Evolutionary conservation across 2,113 vertebrate species (phyloP), one percentile per base, ranked within the genome.

Genomic region (Macquaria australasica): DNA sequence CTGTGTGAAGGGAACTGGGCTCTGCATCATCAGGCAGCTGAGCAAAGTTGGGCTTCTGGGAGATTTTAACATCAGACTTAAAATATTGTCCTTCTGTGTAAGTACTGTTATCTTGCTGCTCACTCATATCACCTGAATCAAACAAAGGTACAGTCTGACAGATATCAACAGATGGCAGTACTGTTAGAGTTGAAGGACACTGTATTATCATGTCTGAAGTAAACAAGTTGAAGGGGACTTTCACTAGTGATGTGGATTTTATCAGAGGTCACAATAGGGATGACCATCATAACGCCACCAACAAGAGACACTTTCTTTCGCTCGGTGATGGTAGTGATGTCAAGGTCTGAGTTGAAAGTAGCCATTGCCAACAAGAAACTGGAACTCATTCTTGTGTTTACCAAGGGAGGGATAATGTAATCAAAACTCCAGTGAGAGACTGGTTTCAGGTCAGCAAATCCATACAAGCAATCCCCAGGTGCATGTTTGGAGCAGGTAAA

Each of bases 151-250:
- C 34, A 77, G 23, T 55, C 23, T 77, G 64, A 43, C 85, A 82
- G 56, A 84, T 78, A 43, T 79, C 82, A 28, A 86, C 79, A 75
- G 83, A 84, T 6, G 56, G 79, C 53, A 88, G 83, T 1, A 80
- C 31, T 45, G 69, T 85, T 53, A 77, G 64, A 41, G 64, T 31
- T 45, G 73, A 77, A 39, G 51, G 50, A 58, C 39, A 20, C 48
- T 43, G 69, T 43, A 9, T n/a, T n/a, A 8, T 7, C 41, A 70
- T 7, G 28, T 48, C 23, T 59, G 51, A 79, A 81, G 76, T 72
- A 86, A 89, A 92, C 14, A 50, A 84, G 78, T 37, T 87, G 79
- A 73, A 87, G 41, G n/a, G 59, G 80, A 81, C 39, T 48, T 20
- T 79, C 60, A 51, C 77, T 75, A 21, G 23, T 16, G 25, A 85